These are phyloP conservation scores for Dendropsophus ebraccatus DNA, from an alignment of 2,113 vertebrate genomes.

Conservation along the genomic window DNA sequence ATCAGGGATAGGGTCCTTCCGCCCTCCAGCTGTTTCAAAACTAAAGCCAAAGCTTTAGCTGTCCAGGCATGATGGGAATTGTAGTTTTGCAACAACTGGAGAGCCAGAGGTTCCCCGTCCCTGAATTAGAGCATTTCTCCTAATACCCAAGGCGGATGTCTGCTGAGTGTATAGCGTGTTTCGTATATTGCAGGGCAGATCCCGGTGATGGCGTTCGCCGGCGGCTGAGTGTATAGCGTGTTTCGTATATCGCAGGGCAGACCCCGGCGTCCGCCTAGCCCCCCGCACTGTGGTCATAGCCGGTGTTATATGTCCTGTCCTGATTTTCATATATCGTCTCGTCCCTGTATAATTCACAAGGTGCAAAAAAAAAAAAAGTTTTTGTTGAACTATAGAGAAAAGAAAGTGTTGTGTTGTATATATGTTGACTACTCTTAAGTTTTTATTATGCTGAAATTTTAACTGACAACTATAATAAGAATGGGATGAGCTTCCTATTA, in stretches of 20 bases:
- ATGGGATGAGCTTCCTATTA: not conserved
- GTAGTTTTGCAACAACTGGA: too few species aligned
- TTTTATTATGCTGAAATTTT: slow-evolving; percentile 24
- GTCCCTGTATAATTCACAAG: not conserved
- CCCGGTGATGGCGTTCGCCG: too few species aligned
- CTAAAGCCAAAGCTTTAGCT: too few species aligned
- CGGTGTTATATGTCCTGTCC: not conserved
- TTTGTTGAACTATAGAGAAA: slow-evolving; percentile 8
- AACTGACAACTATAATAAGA: not conserved
- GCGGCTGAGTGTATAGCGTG: not conserved
- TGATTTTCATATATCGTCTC: not conserved
- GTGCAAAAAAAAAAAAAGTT: not conserved
- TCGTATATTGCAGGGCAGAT: not conserved
- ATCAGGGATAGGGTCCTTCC: too few species aligned
- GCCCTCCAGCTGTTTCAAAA: too few species aligned
- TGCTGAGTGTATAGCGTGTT: not conserved
- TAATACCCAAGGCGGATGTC: not conserved
- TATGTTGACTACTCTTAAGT: not conserved
- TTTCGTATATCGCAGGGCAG: not conserved
- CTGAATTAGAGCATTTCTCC: too few species aligned
- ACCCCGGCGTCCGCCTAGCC: too few species aligned
- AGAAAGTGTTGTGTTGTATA: slow-evolving; percentile 14
- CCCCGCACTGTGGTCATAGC: too few species aligned
- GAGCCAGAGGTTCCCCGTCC: too few species aligned
- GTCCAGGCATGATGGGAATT: too few species aligned